Evolutionary conservation across 2,797 vertebrate species (phyloP).

Genomic region (Mastacembelus armatus): DNA sequence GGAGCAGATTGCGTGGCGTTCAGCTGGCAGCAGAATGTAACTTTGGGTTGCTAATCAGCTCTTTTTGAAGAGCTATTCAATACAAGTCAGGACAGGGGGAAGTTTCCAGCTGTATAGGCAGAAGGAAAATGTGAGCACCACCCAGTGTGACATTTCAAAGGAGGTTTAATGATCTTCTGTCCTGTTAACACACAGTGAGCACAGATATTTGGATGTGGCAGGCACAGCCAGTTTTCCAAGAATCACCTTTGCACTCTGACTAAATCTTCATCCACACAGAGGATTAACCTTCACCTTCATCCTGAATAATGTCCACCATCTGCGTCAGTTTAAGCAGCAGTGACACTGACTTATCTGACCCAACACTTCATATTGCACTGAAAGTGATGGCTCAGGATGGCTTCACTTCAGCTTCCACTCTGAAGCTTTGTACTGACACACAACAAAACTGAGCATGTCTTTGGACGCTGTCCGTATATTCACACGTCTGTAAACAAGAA

Average conservation of each 20-base stretch:
- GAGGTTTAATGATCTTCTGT: slow-evolving; percentile 42
- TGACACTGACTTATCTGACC: background rate
- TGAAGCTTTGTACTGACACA: too few species aligned
- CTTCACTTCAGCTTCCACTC: too few species aligned
- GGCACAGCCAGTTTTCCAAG: background rate
- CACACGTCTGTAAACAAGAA: too few species aligned
- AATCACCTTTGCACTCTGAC: background rate
- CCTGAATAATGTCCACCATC: slow-evolving; percentile 1
- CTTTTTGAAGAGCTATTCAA: slow-evolving; percentile 41
- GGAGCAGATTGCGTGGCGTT: slow-evolving; percentile 39
- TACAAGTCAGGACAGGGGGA: slow-evolving; percentile 14
- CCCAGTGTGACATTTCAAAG: slow-evolving; percentile 33
- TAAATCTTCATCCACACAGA: background rate
- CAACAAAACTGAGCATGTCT: too few species aligned
- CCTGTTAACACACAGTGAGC: slow-evolving; percentile 21
- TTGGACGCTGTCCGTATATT: too few species aligned
- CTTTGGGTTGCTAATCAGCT: slow-evolving; percentile 52
- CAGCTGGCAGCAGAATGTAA: slow-evolving; percentile 32
- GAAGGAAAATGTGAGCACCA: slow-evolving; percentile 23
- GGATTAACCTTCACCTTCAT: slow-evolving; percentile 11
- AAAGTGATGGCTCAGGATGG: too few species aligned
- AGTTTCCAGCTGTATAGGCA: slow-evolving; percentile 42
- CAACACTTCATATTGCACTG: too few species aligned
- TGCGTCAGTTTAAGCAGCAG: background rate
- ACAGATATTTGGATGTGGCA: background rate